These are phyloP conservation scores for Isoperla grammatica DNA, from an alignment of 2,888 invertebrate genomes.

Conservation along the genomic window DNA sequence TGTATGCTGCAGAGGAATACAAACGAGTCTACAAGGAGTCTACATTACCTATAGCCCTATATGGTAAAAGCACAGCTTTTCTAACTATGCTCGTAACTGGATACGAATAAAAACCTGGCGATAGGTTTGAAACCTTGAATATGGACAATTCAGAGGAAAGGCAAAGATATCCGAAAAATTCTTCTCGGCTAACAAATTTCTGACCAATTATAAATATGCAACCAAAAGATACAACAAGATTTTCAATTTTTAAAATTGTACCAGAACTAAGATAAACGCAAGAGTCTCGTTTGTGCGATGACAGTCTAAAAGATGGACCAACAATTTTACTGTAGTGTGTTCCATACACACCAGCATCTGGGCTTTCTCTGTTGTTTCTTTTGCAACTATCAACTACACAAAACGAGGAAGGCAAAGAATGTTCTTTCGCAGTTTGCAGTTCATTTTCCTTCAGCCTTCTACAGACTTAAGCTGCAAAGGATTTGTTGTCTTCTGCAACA, in stretches of 20 bases:
- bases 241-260: not conserved
- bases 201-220: not conserved
- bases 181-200: not conserved
- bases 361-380: too few species aligned
- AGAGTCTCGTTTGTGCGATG: not conserved
- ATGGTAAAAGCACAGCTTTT: too few species aligned
- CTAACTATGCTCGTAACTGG: too few species aligned
- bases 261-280: not conserved
- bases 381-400: too few species aligned
- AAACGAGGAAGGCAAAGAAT: too few species aligned
- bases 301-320: slow-evolving; percentile 3
- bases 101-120: not conserved
- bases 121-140: not conserved
- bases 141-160: slow-evolving; percentile 2
- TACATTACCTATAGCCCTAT: too few species aligned
- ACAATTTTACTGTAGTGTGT: slow-evolving; percentile 2
- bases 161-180: not conserved
- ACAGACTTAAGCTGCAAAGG: slow-evolving; percentile 24
- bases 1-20: not conserved
- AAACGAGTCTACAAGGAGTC: not conserved
- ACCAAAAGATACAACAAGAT: not conserved
- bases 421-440: too few species aligned
- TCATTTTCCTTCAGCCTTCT: not conserved
- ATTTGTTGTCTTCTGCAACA: slow-evolving; percentile 21
- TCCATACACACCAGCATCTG: not conserved